Percentiles rank a stretch among this genome's conserved stretches.
Evolutionary conservation across 2,797 vertebrate species (phyloP).

Genomic region (Acrocephalus scirpaceus): DNA sequence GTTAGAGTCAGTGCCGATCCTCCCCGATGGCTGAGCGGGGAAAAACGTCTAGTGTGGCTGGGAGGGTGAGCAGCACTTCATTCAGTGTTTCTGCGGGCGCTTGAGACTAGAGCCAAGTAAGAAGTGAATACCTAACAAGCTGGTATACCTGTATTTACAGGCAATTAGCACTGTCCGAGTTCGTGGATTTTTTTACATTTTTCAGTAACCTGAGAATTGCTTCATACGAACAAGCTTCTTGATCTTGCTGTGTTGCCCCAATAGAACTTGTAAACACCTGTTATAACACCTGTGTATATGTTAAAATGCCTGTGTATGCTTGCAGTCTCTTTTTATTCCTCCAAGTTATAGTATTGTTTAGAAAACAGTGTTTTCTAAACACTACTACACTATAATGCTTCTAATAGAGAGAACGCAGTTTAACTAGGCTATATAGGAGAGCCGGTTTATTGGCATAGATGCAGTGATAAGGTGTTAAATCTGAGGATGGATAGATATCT

Average conservation of each 20-base stretch:
- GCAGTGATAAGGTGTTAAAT: neutral
- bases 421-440: neutral
- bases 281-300: accelerated
- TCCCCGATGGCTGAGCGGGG: neutral
- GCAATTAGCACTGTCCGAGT: neutral
- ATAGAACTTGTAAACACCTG: neutral
- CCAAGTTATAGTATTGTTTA: neutral
- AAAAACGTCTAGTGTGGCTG: neutral
- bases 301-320: neutral
- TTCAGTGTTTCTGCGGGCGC: neutral
- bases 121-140: neutral
- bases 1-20: neutral
- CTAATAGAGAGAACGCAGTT: neutral
- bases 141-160: neutral
- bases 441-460: neutral
- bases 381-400: accelerated
- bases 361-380: neutral
- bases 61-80: neutral
- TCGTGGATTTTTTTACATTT: neutral
- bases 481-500: neutral
- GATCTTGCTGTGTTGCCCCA: neutral
- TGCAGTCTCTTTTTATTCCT: neutral
- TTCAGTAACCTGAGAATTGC: neutral
- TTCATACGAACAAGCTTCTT: accelerated
- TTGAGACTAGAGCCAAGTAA: neutral